Evolutionary conservation across 2,797 vertebrate species (phyloP), one percentile per base, ranked within the genome.

Genomic region (Moxostoma hubbsi): DNA sequence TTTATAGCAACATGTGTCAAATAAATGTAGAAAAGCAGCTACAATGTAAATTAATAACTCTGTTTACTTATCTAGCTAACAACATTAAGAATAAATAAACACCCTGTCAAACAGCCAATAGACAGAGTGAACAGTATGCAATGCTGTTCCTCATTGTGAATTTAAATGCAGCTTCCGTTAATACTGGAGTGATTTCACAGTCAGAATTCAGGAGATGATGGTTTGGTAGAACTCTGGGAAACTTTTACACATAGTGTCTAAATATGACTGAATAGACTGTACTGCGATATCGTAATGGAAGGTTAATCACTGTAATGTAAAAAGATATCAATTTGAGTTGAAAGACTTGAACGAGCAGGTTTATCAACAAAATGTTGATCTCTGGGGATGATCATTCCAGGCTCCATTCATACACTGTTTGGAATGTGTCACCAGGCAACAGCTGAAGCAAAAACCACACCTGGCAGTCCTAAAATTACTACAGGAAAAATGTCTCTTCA

Each of bases 371-470:
- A 18, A 5, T 5, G 18, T 63, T 10, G 47, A 85, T 83, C 79
- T 87, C 86, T 85, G 62, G 78, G 86, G 84, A 90, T 87, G 87
- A 88, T 87, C 85, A 24, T 24, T 24, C 24, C 24, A 24, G 24
- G 24, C 24, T 24, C 86, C 75, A 12, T 43, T 49, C 76, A 81
- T 85, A 84, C 82, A 64, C 87, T 91, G 92, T 93, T 93, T 93
- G 89, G 88, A 90, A 89, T 85, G 88, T 3, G 90, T 92, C 88
- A 86, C 93, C 84, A 73, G 84, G 92, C 89, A 86, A 91, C 90
- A 80, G 77, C 61, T 79, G 86, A 82, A 58, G 77, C 88, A 92
- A 92, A 93, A 89, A 91, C 89, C 77, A 87, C 89, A 92, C 92
- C 92, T 93, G 92, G 91, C 88, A 90, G 86, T 87, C 66, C 81